Evolutionary conservation across 2,113 vertebrate species (phyloP), one percentile per base, ranked within the genome.

Genomic region (Monopterus albus): DNA sequence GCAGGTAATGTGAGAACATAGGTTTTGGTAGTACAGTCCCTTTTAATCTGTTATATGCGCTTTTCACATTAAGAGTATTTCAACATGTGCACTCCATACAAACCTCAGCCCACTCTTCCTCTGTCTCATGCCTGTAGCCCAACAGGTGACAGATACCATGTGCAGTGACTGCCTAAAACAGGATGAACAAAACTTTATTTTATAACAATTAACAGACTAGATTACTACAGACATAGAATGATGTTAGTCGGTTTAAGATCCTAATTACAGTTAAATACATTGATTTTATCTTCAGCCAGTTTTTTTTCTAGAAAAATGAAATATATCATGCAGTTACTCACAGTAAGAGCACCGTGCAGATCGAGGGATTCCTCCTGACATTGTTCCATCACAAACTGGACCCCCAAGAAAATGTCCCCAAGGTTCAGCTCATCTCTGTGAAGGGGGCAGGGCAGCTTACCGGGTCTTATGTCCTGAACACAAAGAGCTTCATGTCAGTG

Each of bases 141-240:
- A 98, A 84, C 20, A 98, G 86, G 49, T 98, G 97, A 74, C 97
- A 98, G 66, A 98, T 90, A 1, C 97, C 97, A 2, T 98, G 96
- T 15, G 95, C 94, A 3, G 91, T 92, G 1, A 95, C 94, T 6
- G 94, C 95, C 97, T 98, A 83, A 7, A 5, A 38, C 28, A 17
- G 1, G 36, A 64, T 1, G 2, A 42, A 7, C 18, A 39, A 39
- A n/a, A n/a, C n/a, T n/a, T n/a, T n/a, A n/a, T n/a, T n/a, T n/a
- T n/a, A n/a, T n/a, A n/a, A n/a, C n/a, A n/a, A n/a, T n/a, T n/a
- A n/a, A n/a, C n/a, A n/a, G n/a, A n/a, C n/a, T n/a, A n/a, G n/a
- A n/a, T n/a, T n/a, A n/a, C n/a, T n/a, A n/a, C n/a, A n/a, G n/a
- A n/a, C n/a, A n/a, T n/a, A n/a, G n/a, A n/a, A n/a, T n/a, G n/a